A percentile compares a stretch with the other conserved stretches of the same genome.
phyloP scores from a whole-genome alignment of 2,888 invertebrate species.

The Cryptus armator region DNA sequence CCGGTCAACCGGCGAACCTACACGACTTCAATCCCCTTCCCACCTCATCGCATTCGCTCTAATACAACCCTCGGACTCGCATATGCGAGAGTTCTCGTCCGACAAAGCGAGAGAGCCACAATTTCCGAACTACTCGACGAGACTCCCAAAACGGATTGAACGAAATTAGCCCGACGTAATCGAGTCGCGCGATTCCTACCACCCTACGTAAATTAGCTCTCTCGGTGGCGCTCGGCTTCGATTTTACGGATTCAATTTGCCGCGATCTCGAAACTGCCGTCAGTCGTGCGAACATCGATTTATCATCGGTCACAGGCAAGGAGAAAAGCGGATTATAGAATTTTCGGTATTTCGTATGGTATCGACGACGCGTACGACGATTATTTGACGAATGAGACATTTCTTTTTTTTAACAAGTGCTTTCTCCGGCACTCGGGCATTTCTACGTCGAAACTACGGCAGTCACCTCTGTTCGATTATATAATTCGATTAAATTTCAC shows the following conservation, averaged over 20 bases:
- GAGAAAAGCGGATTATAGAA: conserved; percentile 6
- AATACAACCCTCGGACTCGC: conserved; percentile 6
- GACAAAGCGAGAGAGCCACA: conserved; percentile 60
- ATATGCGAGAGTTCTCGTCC: conserved; percentile 40
- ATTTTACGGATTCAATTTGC: conserved; percentile 65
- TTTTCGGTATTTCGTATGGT: conserved; percentile 6
- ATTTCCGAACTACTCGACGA: conserved; percentile 66
- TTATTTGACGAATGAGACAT: conserved; percentile 36
- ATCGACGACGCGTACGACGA: conserved; percentile 8
- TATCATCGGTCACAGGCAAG: neutral
- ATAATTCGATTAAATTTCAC: conserved; percentile 72
- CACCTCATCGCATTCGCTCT: conserved; percentile 35
- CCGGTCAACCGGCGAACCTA: conserved; percentile 64
- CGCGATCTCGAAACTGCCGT: conserved; percentile 19
- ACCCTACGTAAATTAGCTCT: conserved; percentile 1
- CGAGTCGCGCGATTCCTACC: conserved; percentile 61
- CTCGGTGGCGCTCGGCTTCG: conserved; percentile 3
- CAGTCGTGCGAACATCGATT: conserved; percentile 15
- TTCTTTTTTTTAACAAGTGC: neutral
- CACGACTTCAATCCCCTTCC: conserved; percentile 29
- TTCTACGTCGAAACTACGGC: neutral
- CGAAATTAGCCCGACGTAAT: conserved; percentile 73
- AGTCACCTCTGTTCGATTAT: conserved; percentile 41
- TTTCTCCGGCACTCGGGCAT: neutral
- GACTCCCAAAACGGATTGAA: conserved; percentile 60